Evolutionary conservation across 1,140 invertebrate species (phyloP).

Genomic region (Drosophila lowei): DNA sequence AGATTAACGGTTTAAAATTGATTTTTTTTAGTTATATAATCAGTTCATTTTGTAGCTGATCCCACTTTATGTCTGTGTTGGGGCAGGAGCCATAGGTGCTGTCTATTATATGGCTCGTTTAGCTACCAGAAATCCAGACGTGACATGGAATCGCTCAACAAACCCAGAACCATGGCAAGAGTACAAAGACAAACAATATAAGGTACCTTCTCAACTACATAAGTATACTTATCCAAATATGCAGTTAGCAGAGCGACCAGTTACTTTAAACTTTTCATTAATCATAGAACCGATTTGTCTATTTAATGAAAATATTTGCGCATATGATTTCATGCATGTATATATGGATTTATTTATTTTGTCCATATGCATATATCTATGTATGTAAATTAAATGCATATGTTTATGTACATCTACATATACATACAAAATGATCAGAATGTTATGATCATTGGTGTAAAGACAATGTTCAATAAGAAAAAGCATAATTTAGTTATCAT

Average conservation of each 20-base stretch:
- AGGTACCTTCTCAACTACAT: slow-evolving; percentile 84
- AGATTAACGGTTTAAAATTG: slow-evolving; percentile 55
- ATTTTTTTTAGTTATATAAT: slow-evolving; percentile 26
- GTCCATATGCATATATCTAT: no score
- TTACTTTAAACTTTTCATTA: neutral
- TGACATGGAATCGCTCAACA: slow-evolving; percentile 88
- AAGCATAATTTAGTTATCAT: neutral
- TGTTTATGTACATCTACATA: no score
- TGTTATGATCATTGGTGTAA: no score
- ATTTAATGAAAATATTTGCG: no score
- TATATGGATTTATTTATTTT: neutral
- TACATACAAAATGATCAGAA: no score
- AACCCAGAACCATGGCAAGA: slow-evolving; percentile 92
- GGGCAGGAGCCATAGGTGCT: slow-evolving; percentile 86
- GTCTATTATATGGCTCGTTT: slow-evolving; percentile 87
- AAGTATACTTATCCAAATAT: neutral
- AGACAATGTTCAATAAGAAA: neutral
- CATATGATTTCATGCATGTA: neutral
- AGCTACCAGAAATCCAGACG: slow-evolving; percentile 90
- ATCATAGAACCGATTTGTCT: no score
- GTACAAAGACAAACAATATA: slow-evolving; percentile 91
- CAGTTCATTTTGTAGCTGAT: slow-evolving; percentile 86
- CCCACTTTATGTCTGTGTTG: slow-evolving; percentile 90
- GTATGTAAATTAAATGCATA: no score
- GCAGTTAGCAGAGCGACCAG: neutral